Conservation (phyloP, 2,888 invertebrate species). For the Thyatira batis region DNA sequence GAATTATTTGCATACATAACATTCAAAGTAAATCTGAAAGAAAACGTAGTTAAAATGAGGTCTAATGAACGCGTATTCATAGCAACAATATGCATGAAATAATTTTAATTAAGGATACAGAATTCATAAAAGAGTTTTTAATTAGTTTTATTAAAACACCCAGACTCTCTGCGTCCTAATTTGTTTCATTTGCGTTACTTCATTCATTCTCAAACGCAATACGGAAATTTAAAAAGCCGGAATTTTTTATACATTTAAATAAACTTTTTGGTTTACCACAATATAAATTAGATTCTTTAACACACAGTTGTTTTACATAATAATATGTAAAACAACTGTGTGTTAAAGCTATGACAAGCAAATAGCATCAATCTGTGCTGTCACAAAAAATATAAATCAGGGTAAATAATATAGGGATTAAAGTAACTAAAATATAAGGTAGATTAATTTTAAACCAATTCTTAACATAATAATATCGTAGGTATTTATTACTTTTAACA, state of each 20-base stretch:
- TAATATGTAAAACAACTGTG: no score
- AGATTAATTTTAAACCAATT: no score
- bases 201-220: background rate
- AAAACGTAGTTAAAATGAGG: background rate
- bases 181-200: background rate
- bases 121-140: constrained; percentile 2
- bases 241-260: background rate
- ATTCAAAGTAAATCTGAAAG: background rate
- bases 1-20: background rate
- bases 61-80: background rate
- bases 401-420: no score
- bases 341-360: no score
- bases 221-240: background rate
- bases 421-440: no score
- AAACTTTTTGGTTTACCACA: background rate
- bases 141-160: background rate
- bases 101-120: background rate
- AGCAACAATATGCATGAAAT: background rate
- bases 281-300: no score
- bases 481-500: no score
- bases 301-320: no score
- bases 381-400: no score
- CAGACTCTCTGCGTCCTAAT: background rate
- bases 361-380: no score
- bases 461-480: no score